phyloP scores from a whole-genome alignment of 92 coral and sea anemone species.

The Montipora capitata region DNA sequence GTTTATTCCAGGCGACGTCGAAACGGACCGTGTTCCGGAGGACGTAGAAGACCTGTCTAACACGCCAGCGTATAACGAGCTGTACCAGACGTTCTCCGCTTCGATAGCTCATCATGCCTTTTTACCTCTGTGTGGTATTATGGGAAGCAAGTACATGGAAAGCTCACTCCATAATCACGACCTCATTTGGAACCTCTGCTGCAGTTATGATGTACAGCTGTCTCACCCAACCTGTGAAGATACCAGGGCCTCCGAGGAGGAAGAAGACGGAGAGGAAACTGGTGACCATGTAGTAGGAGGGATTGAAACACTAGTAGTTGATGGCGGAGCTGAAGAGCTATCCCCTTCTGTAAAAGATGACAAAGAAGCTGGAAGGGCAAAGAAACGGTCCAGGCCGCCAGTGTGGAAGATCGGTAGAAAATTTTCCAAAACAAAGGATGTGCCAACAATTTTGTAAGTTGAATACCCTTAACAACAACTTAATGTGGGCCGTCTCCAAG shows the following conservation, averaged over 20 bases:
- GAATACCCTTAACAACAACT: not conserved
- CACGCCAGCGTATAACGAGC: conserved; percentile 83
- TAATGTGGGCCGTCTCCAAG: too few relatives aligned
- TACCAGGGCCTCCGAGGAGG: conserved; percentile 56
- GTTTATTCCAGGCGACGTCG: conserved; percentile 5
- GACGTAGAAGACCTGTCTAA: conserved; percentile 74
- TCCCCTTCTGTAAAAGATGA: not conserved
- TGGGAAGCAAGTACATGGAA: conserved; percentile 98
- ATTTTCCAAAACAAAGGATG: conserved; percentile 39
- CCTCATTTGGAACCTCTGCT: conserved; percentile 98
- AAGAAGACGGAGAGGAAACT: conserved; percentile 52
- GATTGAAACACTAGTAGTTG: conserved; percentile 16
- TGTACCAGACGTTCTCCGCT: conserved; percentile 92
- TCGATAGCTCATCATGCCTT: conserved; percentile 96
- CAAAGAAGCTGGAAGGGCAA: conserved; percentile 20
- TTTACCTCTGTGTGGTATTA: conserved; percentile 88
- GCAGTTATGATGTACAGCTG: conserved; percentile 89
- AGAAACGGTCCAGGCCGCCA: conserved; percentile 54
- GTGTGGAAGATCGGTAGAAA: conserved; percentile 68
- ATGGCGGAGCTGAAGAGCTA: conserved; percentile 1
- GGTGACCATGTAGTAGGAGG: conserved; percentile 13
- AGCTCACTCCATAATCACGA: conserved; percentile 87
- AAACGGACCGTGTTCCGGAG: conserved; percentile 21
- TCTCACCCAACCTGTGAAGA: conserved; percentile 73
- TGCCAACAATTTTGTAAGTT: conserved; percentile 32